Conservation (phyloP, 2,888 invertebrate genomes). For the Smittia aterrima region DNA sequence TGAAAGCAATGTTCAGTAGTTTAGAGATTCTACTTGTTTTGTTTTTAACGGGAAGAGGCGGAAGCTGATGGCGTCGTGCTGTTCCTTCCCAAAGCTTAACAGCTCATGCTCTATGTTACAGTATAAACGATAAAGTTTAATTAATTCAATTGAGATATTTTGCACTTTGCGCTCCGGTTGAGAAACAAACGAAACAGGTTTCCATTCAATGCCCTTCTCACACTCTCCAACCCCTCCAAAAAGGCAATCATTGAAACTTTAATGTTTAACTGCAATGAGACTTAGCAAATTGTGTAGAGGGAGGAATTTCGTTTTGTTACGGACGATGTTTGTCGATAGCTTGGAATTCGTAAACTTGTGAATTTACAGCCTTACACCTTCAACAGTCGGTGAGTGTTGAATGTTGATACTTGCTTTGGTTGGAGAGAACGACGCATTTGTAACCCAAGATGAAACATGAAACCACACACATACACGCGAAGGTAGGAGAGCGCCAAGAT, state of each 20-base stretch:
- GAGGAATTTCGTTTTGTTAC: not conserved
- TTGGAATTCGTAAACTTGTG: not conserved
- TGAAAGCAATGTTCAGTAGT: not conserved
- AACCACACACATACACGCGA: no score
- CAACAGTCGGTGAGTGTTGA: not conserved
- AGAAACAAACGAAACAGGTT: not conserved
- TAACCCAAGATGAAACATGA: not conserved
- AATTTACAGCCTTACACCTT: not conserved
- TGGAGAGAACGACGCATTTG: not conserved
- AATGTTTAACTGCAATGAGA: not conserved
- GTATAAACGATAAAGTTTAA: slow-evolving; percentile 22
- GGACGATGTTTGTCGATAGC: not conserved
- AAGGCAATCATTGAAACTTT: not conserved
- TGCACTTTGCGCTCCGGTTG: not conserved
- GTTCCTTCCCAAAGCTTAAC: not conserved
- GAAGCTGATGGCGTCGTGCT: not conserved
- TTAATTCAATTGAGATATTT: slow-evolving; percentile 22
- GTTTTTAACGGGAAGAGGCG: not conserved
- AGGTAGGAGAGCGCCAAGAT: not conserved
- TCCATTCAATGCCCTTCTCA: not conserved
- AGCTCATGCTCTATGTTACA: not conserved
- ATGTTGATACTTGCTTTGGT: not conserved
- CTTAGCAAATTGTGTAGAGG: not conserved
- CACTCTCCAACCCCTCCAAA: not conserved
- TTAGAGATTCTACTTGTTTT: not conserved